Conservation (phyloP, 2,797 vertebrate species). For the Scarus forsteni region DNA sequence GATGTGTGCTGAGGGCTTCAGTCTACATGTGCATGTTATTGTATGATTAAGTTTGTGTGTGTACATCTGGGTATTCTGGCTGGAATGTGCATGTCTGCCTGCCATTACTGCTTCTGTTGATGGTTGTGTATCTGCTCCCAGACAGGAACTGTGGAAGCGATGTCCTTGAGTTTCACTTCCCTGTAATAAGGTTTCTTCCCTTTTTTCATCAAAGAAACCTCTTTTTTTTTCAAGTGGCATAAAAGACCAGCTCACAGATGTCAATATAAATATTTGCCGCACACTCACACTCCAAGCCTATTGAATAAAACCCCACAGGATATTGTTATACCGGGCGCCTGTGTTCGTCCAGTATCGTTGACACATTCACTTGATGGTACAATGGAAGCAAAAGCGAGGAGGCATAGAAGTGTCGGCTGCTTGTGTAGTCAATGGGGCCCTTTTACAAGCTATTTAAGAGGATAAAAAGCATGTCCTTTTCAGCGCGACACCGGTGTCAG, state of each 20-base stretch:
- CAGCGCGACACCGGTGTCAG: conserved; percentile 68
- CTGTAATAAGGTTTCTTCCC: conserved; percentile 15
- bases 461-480: conserved; percentile 79
- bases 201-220: conserved; percentile 10
- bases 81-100: conserved; percentile 26
- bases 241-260: conserved; percentile 36
- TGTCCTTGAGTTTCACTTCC: conserved; percentile 51
- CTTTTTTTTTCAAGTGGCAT: conserved; percentile 2
- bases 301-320: conserved; percentile 25
- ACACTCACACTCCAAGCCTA: conserved; percentile 14
- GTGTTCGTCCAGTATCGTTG: conserved; percentile 52
- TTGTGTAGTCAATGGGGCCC: conserved; percentile 78
- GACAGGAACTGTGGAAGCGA: conserved; percentile 38
- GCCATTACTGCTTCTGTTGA: conserved; percentile 30
- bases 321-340: conserved; percentile 41
- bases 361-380: conserved; percentile 58
- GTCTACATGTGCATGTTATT: conserved; percentile 26
- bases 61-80: conserved; percentile 17
- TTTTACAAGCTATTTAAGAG: conserved; percentile 80
- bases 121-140: conserved; percentile 10
- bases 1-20: conserved; percentile 27
- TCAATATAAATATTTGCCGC: conserved; percentile 55
- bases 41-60: conserved; percentile 39
- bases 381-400: conserved; percentile 66
- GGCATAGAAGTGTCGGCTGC: conserved; percentile 61